Evolutionary conservation across 2,888 invertebrate species (phyloP).

Genomic region (Amphimallon solstitiale): DNA sequence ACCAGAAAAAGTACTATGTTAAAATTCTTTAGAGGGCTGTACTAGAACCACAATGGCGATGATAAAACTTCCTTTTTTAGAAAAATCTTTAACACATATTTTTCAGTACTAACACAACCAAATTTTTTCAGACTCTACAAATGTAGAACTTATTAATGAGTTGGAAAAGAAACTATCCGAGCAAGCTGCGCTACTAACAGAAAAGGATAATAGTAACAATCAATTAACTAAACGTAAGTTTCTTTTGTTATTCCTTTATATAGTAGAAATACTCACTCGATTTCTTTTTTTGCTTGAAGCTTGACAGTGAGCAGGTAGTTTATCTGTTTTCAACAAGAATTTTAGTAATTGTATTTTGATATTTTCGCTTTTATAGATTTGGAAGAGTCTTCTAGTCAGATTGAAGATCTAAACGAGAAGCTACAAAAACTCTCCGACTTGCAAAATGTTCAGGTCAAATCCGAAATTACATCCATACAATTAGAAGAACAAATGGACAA

Average conservation of each 20-base stretch:
- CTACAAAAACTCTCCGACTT: constrained; percentile 70
- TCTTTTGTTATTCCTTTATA: not conserved
- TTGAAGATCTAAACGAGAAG: constrained; percentile 71
- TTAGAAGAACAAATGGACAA: constrained; percentile 79
- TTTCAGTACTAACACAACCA: not conserved
- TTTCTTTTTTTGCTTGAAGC: constrained; percentile 41
- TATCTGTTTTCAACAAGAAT: not conserved
- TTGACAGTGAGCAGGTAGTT: constrained; percentile 41
- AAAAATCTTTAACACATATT: no score
- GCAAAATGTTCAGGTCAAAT: constrained; percentile 76
- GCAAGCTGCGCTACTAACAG: constrained; percentile 48
- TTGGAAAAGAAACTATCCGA: constrained; percentile 51
- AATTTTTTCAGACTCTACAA: constrained; percentile 50
- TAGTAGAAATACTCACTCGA: not conserved
- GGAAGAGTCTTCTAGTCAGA: constrained; percentile 70
- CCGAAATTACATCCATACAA: constrained; percentile 81
- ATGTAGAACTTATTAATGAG: constrained; percentile 50
- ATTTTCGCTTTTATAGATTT: constrained; percentile 60
- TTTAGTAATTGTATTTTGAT: constrained; percentile 51
- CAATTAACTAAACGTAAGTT: constrained; percentile 54
- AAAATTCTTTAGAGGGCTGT: no score
- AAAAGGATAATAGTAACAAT: constrained; percentile 54
- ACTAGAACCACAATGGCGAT: no score
- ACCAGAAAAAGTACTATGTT: no score
- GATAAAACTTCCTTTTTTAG: no score